Conservation (phyloP, 92 coral and sea anemone species). For the Meandrina meandrites region DNA sequence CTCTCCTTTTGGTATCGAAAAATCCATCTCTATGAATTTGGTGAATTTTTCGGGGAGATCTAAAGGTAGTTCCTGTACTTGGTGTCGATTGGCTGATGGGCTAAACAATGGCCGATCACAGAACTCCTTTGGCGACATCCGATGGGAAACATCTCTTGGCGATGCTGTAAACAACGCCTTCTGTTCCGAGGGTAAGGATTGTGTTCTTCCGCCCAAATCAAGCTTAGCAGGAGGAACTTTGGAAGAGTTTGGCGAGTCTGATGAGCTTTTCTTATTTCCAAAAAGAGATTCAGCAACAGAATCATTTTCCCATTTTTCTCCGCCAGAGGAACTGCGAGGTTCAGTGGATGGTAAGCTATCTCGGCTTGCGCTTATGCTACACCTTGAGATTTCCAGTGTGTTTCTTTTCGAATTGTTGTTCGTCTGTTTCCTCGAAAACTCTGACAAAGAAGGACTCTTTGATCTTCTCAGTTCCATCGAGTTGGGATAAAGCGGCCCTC, state of each 20-base stretch:
- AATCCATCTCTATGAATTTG: slow-evolving; percentile 20
- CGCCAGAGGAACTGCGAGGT: neutral
- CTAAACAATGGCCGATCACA: neutral
- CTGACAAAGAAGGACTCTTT: neutral
- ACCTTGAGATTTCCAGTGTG: neutral
- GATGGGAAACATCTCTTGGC: slow-evolving; percentile 13
- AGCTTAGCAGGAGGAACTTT: neutral
- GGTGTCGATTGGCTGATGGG: neutral
- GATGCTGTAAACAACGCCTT: neutral
- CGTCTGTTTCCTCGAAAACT: neutral
- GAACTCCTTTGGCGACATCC: neutral
- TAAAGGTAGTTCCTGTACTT: neutral
- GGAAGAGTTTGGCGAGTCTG: neutral
- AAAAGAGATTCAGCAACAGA: neutral
- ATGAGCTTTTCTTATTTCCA: neutral
- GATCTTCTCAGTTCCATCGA: neutral
- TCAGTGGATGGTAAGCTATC: neutral
- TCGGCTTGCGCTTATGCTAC: neutral
- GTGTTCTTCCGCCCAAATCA: neutral
- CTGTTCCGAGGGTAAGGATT: neutral
- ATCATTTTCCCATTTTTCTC: neutral
- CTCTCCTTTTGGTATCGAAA: slow-evolving; percentile 20
- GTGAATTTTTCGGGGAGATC: slow-evolving; percentile 16
- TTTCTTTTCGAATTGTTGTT: neutral
- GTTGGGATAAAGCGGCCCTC: neutral